Evolutionary conservation across 2,797 vertebrate species (phyloP).

Genomic region (Lepus townsendii): DNA sequence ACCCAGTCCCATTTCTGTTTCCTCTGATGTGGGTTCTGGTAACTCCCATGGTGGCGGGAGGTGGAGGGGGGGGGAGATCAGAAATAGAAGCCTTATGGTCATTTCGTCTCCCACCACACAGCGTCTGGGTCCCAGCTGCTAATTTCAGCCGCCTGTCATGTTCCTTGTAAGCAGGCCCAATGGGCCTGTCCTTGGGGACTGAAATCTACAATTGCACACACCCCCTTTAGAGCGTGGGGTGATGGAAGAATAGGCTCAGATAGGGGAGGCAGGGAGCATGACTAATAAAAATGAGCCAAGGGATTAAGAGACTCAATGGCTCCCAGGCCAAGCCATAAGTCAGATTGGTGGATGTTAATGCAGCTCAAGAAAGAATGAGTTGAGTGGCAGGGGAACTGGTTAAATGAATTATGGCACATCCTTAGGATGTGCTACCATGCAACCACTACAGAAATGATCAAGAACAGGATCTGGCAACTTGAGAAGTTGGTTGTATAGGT

Average conservation of each 20-base stretch:
- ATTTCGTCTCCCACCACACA: rapidly evolving
- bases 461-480: conserved; percentile 6
- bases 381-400: background rate
- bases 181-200: background rate
- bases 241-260: conserved; percentile 43
- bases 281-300: conserved; percentile 74
- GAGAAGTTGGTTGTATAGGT: background rate
- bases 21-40: conserved; percentile 7
- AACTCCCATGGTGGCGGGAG: background rate
- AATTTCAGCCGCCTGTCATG: background rate
- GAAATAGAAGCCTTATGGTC: background rate
- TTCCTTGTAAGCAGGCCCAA: background rate
- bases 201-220: background rate
- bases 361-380: conserved; percentile 44
- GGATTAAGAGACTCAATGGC: conserved; percentile 67
- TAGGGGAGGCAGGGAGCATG: conserved; percentile 66
- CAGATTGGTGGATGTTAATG: conserved; percentile 62
- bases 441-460: conserved; percentile 52
- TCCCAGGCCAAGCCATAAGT: conserved; percentile 39
- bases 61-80: background rate
- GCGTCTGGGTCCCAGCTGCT: background rate
- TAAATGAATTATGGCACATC: conserved; percentile 43
- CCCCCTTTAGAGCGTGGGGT: conserved; percentile 22
- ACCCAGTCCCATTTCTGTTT: background rate
- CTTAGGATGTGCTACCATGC: conserved; percentile 1